These are phyloP conservation scores for Notospermus geniculatus DNA, from an alignment of 1,140 invertebrate species.

Conservation along the genomic window DNA sequence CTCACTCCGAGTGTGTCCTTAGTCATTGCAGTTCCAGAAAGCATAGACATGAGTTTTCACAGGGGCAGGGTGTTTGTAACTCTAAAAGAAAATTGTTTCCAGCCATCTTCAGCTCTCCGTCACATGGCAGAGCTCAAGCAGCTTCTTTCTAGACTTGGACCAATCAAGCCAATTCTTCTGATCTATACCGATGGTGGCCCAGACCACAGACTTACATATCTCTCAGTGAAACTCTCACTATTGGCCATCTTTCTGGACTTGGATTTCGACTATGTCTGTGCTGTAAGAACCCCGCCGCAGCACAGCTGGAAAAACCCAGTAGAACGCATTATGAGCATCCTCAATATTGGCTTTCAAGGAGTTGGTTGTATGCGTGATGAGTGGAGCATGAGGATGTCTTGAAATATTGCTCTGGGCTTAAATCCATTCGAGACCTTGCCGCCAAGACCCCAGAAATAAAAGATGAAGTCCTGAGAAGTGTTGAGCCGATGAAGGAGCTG, in stretches of 20 bases:
- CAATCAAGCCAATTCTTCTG: slow-evolving; percentile 16
- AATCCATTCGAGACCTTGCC: slow-evolving; percentile 1
- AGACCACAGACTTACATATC: slow-evolving; percentile 25
- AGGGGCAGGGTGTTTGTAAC: slow-evolving; percentile 21
- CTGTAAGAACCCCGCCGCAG: slow-evolving; percentile 19
- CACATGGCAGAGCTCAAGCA: slow-evolving; percentile 19
- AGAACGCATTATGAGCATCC: slow-evolving; percentile 25
- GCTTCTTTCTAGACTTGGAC: neutral
- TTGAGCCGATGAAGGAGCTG: slow-evolving; percentile 8
- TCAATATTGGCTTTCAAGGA: slow-evolving; percentile 21
- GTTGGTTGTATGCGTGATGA: neutral
- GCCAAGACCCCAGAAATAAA: slow-evolving; percentile 10
- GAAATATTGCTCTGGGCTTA: slow-evolving; percentile 10
- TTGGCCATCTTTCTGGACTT: slow-evolving; percentile 20
- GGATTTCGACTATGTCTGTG: slow-evolving; percentile 26
- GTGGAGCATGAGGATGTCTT: slow-evolving; percentile 11
- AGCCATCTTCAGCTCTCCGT: slow-evolving; percentile 22
- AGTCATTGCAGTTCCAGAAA: slow-evolving; percentile 19
- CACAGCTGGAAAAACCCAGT: slow-evolving; percentile 25
- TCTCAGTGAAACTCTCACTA: slow-evolving; percentile 18
- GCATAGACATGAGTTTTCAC: slow-evolving; percentile 18
- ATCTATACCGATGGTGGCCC: slow-evolving; percentile 28
- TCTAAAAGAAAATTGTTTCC: slow-evolving; percentile 27
- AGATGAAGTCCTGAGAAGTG: slow-evolving; percentile 14
- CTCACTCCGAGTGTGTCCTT: slow-evolving; percentile 26